Evolutionary conservation across 2,888 invertebrate species (phyloP), one percentile per base, ranked within the genome.

Genomic region (Acrobasis suavella): DNA sequence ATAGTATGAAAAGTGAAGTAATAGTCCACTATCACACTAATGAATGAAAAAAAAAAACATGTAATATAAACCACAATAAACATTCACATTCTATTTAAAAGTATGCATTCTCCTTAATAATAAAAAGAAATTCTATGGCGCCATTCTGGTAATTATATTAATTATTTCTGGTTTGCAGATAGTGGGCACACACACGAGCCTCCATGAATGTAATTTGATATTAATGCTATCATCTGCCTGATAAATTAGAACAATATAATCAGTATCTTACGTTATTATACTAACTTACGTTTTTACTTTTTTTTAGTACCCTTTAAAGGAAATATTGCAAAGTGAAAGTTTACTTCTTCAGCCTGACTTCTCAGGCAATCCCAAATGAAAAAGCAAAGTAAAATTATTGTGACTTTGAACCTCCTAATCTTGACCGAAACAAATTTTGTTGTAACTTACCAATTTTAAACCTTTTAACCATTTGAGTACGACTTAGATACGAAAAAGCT

Each of bases 401-500:
- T 32, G 32, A 32, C 32, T 32, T 32, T 32, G 32, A 7, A 32
- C 32, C 32, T 32, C n/a, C 46, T 46, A 42, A 42, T 42, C 14
- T 46, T 46, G 12, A 46, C 46, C 46, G 9, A 46, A 46, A 14
- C 46, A 46, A 2, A 14, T 46, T 46, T 46, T 32, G 32, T 32
- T 32, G 32, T 0, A 32, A 42, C 42, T 46, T 46, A 12, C 7
- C 10, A 10, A 12, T 22, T n/a, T 32, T 12, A 12, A 52, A 52
- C 22, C 52, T 52, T 22, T 22, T 51, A 51, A 22, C 1, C 12
- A 51, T 22, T 5, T 37, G 7, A 32, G 14, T 10, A 32, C 22
- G n/a, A 22, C 22, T 17, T n/a, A 14, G 39, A 39, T 39, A 86
- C 37, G 84, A 88, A 85, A 86, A 88, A 83, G 82, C 77, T 73